A percentile compares a stretch with the other conserved stretches of the same genome.
Evolutionary conservation across 2,888 invertebrate species (phyloP).

Genomic region (Biston betularia): DNA sequence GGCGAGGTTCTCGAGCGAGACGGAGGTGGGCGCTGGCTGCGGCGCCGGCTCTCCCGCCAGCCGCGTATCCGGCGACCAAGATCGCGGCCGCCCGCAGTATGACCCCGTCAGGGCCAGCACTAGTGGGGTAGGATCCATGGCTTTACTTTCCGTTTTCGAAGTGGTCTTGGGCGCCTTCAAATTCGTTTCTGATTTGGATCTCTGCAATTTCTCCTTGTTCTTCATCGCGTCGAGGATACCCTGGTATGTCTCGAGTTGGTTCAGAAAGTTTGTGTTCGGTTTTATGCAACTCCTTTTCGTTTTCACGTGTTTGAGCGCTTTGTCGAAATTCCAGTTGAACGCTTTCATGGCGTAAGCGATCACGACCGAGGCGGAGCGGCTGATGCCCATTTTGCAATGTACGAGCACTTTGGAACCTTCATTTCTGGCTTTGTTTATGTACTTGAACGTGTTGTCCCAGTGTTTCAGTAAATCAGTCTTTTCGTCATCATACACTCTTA

Average conservation of each 20-base stretch:
- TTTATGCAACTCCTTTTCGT: slow-evolving; percentile 96
- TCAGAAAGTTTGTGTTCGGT: slow-evolving; percentile 97
- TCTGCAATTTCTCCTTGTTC: slow-evolving; percentile 96
- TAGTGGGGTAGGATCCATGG: slow-evolving; percentile 87
- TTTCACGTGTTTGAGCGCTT: slow-evolving; percentile 96
- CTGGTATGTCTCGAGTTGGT: slow-evolving; percentile 97
- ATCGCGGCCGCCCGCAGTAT: slow-evolving; percentile 86
- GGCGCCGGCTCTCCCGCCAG: slow-evolving; percentile 86
- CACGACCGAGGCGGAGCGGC: slow-evolving; percentile 98
- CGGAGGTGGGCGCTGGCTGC: slow-evolving; percentile 87
- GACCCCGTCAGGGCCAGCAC: slow-evolving; percentile 85
- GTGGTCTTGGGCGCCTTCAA: slow-evolving; percentile 89
- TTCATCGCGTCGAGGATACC: slow-evolving; percentile 98
- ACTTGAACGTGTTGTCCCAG: slow-evolving; percentile 99
- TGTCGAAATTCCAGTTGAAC: slow-evolving; percentile 96
- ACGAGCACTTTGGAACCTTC: slow-evolving; percentile 97
- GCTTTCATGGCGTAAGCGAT: slow-evolving; percentile 99
- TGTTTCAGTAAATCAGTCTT: slow-evolving; percentile 98
- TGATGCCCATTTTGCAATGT: slow-evolving; percentile 99
- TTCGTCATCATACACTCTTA: slow-evolving; percentile 98
- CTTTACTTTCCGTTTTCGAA: slow-evolving; percentile 84
- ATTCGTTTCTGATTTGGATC: slow-evolving; percentile 97
- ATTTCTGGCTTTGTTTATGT: slow-evolving; percentile 96
- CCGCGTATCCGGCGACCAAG: slow-evolving; percentile 91
- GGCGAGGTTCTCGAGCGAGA: slow-evolving; percentile 89